Conservation (phyloP, 35 echinoderm and acorn worm species). For the Lytechinus pictus region DNA sequence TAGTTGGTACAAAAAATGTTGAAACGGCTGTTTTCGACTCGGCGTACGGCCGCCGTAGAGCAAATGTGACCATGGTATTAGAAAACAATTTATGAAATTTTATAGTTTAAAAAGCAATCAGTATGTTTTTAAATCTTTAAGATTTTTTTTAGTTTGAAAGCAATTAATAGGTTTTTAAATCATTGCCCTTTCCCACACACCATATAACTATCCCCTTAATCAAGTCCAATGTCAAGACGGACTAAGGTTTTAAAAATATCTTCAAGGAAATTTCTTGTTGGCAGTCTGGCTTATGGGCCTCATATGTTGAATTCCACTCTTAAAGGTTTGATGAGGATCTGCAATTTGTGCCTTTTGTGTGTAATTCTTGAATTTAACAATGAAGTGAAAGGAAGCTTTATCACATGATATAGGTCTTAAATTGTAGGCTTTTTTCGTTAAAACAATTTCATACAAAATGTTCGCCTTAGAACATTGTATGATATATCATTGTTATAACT, state of each 20-base stretch:
- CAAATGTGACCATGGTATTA: too few relatives aligned
- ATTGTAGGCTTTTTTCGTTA: neutral
- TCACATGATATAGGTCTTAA: neutral
- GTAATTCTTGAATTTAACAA: neutral
- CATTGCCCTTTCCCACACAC: neutral
- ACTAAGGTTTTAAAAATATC: neutral
- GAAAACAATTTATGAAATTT: too few relatives aligned
- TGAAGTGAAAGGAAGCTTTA: neutral
- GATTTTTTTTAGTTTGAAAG: too few relatives aligned
- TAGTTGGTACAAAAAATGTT: too few relatives aligned
- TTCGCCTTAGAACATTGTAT: too few relatives aligned
- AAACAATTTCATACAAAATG: neutral
- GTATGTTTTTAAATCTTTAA: neutral
- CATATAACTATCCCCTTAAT: neutral
- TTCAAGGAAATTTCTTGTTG: neutral
- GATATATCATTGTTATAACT: too few relatives aligned
- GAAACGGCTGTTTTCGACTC: too few relatives aligned
- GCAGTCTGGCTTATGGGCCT: neutral
- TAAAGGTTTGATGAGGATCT: neutral
- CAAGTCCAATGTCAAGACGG: neutral
- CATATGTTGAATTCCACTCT: neutral
- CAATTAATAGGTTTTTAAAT: neutral
- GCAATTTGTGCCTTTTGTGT: neutral
- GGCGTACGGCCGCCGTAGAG: too few relatives aligned
- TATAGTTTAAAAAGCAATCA: neutral